Evolutionary conservation across 2,888 invertebrate species (phyloP).

Genomic region (Colletes collaris): DNA sequence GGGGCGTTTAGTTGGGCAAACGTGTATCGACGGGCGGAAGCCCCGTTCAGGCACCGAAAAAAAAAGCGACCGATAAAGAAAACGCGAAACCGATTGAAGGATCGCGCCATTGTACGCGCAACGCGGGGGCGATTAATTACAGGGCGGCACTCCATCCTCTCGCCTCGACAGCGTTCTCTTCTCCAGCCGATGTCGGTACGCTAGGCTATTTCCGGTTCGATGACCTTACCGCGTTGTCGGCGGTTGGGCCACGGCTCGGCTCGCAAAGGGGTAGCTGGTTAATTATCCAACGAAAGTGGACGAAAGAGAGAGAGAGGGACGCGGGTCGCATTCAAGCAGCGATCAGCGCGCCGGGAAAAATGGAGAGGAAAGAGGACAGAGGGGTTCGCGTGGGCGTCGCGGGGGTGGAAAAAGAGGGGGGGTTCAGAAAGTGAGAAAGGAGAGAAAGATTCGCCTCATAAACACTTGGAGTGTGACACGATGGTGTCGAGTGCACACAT

Average conservation of each 20-base stretch:
- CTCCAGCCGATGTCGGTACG: conserved; percentile 35
- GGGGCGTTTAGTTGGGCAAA: too few relatives aligned
- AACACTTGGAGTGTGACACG: conserved; percentile 78
- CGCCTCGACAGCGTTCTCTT: conserved; percentile 36
- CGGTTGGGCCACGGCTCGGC: conserved; percentile 49
- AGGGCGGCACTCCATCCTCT: conserved; percentile 37
- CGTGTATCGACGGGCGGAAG: too few relatives aligned
- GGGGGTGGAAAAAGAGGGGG: conserved; percentile 8
- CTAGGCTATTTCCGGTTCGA: conserved; percentile 64
- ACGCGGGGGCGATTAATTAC: conserved; percentile 54
- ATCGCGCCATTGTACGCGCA: conserved; percentile 19
- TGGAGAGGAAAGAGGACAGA: conserved; percentile 10
- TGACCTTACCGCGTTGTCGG: conserved; percentile 50
- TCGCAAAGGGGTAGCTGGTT: conserved; percentile 71
- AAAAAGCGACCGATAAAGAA: not conserved
- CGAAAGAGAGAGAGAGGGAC: conserved; percentile 66
- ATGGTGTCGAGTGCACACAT: conserved; percentile 78
- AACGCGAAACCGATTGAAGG: not conserved
- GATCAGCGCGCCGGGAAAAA: conserved; percentile 68
- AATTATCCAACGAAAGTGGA: conserved; percentile 79
- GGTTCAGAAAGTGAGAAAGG: conserved; percentile 16
- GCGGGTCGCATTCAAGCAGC: conserved; percentile 65
- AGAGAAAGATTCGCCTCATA: conserved; percentile 73
- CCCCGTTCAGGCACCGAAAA: too few relatives aligned
- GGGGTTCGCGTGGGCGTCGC: not conserved